Percentiles rank a stretch among this genome's conserved stretches.
phyloP scores from a whole-genome alignment of 2,888 invertebrate genomes.

The Drosophila gaucha region DNA sequence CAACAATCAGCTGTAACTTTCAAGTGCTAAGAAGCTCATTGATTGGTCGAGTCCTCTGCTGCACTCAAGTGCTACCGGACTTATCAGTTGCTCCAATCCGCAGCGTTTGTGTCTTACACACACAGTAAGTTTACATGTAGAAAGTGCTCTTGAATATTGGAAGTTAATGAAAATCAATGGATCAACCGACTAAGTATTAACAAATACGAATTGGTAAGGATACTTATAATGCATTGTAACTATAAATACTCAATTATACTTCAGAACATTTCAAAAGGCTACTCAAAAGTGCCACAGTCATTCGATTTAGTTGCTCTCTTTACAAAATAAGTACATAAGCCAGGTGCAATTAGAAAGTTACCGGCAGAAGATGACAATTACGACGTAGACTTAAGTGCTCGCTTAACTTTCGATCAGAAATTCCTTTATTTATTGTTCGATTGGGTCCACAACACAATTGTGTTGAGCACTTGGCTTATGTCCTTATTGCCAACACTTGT shows the following conservation, averaged over 20 bases:
- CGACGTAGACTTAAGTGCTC: not conserved
- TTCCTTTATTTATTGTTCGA: not conserved
- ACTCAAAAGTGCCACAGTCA: not conserved
- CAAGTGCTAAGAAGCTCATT: no score
- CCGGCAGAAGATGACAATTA: not conserved
- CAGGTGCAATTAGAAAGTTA: not conserved
- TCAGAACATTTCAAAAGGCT: not conserved
- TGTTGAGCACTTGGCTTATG: slow-evolving; percentile 6
- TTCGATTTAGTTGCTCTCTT: not conserved
- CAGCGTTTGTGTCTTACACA: no score
- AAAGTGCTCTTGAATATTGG: no score
- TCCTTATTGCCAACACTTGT: slow-evolving; percentile 17
- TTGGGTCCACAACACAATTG: not conserved
- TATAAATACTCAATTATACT: not conserved
- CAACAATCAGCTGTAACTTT: no score
- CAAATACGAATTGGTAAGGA: no score
- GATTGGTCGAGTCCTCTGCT: no score
- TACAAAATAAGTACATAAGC: not conserved
- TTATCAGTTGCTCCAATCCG: no score
- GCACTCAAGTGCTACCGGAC: no score
- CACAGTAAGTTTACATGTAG: no score
- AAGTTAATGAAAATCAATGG: no score
- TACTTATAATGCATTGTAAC: no score
- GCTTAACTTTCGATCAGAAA: not conserved
- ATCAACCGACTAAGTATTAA: no score